These are phyloP conservation scores for Acrocephalus kingi DNA, from an alignment of 2,113 vertebrate genomes.

Conservation along the genomic window DNA sequence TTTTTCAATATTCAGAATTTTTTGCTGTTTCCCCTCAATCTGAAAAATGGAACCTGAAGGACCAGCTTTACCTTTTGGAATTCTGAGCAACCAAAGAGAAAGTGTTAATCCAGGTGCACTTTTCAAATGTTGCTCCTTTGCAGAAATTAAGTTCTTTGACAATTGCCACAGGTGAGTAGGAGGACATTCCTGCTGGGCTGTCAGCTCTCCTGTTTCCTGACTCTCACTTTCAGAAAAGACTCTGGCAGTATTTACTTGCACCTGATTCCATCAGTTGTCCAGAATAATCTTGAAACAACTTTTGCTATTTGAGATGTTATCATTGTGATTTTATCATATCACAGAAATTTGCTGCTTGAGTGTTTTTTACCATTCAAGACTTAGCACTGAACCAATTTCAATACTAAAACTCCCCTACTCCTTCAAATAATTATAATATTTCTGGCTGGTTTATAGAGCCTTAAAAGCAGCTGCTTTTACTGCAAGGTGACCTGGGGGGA, in stretches of 20 bases:
- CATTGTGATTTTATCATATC: not conserved
- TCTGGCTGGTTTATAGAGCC: not conserved
- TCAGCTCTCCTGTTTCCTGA: not conserved
- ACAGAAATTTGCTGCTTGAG: not conserved
- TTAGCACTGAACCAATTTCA: not conserved
- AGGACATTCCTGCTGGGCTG: not conserved
- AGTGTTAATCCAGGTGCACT: not conserved
- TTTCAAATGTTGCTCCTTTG: not conserved
- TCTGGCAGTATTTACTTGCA: not conserved
- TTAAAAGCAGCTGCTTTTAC: not conserved
- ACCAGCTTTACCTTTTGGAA: not conserved
- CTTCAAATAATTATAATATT: conserved; percentile 10
- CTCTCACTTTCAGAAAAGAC: not conserved
- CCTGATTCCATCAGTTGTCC: not conserved
- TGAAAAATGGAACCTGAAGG: not conserved
- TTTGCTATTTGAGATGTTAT: not conserved
- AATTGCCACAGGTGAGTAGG: not conserved
- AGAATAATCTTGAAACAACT: not conserved
- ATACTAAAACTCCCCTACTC: not conserved
- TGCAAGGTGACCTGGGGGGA: not conserved
- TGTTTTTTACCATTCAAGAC: not conserved
- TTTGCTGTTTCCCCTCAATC: not conserved
- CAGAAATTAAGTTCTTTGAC: not conserved
- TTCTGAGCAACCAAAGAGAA: not conserved
- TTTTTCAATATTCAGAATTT: not conserved